Conservation (phyloP, 2,888 invertebrate species). For the Dolichopus griseipennis region DNA sequence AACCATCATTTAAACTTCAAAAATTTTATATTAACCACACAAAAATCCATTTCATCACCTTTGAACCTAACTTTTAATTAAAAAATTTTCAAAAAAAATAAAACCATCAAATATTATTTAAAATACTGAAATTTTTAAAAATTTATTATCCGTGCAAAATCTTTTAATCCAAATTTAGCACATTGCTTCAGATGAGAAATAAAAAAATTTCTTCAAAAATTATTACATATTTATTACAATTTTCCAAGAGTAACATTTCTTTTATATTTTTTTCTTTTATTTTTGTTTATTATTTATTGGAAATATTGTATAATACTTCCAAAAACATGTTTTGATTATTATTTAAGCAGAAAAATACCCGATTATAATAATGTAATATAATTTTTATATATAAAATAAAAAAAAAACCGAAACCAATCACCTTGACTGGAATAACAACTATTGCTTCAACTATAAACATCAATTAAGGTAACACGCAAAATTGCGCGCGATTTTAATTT, state of each 20-base stretch:
- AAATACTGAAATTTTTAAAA: no score
- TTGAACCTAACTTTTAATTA: no score
- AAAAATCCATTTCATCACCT: no score
- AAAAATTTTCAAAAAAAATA: no score
- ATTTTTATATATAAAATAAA: background rate
- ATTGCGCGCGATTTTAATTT: background rate
- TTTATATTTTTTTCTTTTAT: background rate
- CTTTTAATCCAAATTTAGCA: no score
- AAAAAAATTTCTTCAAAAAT: background rate
- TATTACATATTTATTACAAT: background rate
- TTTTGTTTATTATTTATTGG: background rate
- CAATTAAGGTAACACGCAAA: background rate
- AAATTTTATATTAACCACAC: no score
- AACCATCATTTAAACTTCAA: no score
- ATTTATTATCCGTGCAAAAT: no score
- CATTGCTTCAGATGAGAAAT: no score
- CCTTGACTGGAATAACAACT: background rate
- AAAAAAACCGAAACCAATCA: no score
- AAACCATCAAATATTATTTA: no score
- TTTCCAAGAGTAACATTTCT: background rate
- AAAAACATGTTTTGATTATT: background rate
- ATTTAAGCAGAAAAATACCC: background rate
- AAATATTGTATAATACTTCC: background rate
- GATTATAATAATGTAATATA: background rate
- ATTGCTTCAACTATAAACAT: background rate